Evolutionary conservation across 2,113 vertebrate genomes (phyloP), one percentile per base, ranked within the genome.

Genomic region (Electrona antarctica): DNA sequence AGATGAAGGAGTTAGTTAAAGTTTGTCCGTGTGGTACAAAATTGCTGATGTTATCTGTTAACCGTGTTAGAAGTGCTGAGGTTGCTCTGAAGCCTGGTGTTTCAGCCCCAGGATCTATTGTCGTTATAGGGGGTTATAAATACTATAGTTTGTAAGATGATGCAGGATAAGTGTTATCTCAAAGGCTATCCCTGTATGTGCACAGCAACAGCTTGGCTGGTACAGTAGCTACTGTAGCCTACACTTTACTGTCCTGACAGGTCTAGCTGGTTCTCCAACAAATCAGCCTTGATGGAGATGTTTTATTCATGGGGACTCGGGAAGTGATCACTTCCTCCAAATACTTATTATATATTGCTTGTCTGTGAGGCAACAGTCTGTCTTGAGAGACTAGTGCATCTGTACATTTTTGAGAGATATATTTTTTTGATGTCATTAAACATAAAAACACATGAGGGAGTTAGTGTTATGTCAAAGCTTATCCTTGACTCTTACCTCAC

Each of bases 31-130:
- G 71, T 73, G 71, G 70, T 64, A 60, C 60, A 60, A 83, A 92
- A 85, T 78, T 87, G 88, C 86, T 91, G 87, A 89, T 74, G n/a
- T 14, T 60, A 57, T 63, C 62, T 71, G 74, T 81, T 78, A 78
- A 81, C 77, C 64, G 55, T 67, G 65, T 48, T 60, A 73, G 73
- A 79, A 85, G 64, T 87, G 89, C 87, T 89, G 90, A 91, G 74
- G 71, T 46, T 73, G 87, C 82, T 85, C 71, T 79, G 74, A 78
- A 77, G 45, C 45, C 64, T 60, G 75, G 72, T 86, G 77, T 87
- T 89, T 85, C 33, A 74, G 73, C 82, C 80, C 76, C 46, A 81
- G 81, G 83, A 89, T 71, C 50, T 75, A 61, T 64, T 47, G 73
- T n/a, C 49, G 60, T 65, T 74, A 59, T 64, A 64, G 73, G 14